Base-by-base conservation (phyloP, 1,140 invertebrate genomes). In the Patella vulgata region DNA sequence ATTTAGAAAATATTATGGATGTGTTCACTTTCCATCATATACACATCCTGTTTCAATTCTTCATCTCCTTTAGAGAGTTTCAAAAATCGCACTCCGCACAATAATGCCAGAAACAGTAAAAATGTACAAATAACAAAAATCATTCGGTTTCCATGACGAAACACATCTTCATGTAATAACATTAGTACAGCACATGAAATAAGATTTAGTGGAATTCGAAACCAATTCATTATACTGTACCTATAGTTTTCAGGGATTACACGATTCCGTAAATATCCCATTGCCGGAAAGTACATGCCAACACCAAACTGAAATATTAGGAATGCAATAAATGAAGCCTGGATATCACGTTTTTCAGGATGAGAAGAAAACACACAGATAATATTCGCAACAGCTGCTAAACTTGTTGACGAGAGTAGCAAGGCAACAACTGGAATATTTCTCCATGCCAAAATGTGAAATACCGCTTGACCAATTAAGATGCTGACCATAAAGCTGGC, bases 401-500 rank as follows among this genome's bases (percentile, higher is more conserved):
- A 64, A 21, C 72, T 51, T 9, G 81, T 72, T 0, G 86, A 70
- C n/a, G 74, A 51, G 12, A 73, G 58, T 43, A 86, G 65, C 58
- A 86, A 75, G 21, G 77, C 70, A n/a, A 77, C 74, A 59, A 84
- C 81, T 17, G 81, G 73, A 14, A 81, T 52, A 46, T 68, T 66
- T 31, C 68, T 64, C 25, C 73, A 66, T 21, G 69, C 61, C 0
- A 89, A 68, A 30, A 90, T 71, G 4, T 88, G 85, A 77, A 90
- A 89, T 2, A 89, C 48, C 25, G 85, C 87, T 39, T 89, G 89
- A 4, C 90, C 90, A 55, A 90, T 87, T 85, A 91, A 88, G 19
- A 90, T 88, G 44, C 88, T 88, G 0, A 91, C 81, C 90, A 91
- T 91, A 74, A 90, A 91, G 63, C 84, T 83, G 17, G 89, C 87